A percentile compares a stretch with the other conserved stretches of the same genome.
phyloP scores from a whole-genome alignment of 2,888 invertebrate genomes.

The Lordiphosa fenestrarum region DNA sequence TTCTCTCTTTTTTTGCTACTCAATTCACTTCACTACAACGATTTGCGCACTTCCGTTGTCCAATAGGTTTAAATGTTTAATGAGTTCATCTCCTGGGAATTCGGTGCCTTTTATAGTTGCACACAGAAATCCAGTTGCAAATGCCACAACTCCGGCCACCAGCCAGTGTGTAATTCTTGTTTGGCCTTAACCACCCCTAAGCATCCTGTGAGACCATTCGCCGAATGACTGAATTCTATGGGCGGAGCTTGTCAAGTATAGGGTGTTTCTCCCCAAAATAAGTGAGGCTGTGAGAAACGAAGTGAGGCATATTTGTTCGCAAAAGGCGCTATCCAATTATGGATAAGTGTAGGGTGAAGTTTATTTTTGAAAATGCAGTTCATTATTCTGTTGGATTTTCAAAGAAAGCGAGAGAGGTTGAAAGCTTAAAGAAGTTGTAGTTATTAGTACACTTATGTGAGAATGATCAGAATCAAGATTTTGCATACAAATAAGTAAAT shows the following conservation, averaged over 20 bases:
- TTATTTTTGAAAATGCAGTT: neutral
- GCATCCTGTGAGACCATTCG: conserved; percentile 52
- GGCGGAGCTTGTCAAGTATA: conserved; percentile 65
- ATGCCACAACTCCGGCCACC: conserved; percentile 34
- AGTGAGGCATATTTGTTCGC: conserved; percentile 21
- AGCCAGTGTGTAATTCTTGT: neutral
- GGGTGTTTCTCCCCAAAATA: conserved; percentile 48
- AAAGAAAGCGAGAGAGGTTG: neutral
- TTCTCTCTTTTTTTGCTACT: conserved; percentile 2
- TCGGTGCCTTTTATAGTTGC: conserved; percentile 64
- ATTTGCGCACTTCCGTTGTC: conserved; percentile 30
- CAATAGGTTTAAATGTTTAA: conserved; percentile 60
- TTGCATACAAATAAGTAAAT: no score
- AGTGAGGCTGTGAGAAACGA: conserved; percentile 45
- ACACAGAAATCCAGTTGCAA: conserved; percentile 55
- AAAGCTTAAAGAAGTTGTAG: no score
- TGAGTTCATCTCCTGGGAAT: conserved; percentile 67
- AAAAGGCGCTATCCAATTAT: neutral
- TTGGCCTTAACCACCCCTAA: conserved; percentile 48
- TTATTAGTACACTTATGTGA: no score
- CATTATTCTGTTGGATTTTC: conserved; percentile 5
- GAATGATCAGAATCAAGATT: no score
- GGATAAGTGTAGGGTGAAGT: neutral
- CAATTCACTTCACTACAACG: neutral
- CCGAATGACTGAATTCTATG: conserved; percentile 32